phyloP scores from a whole-genome alignment of 1,140 invertebrate species.

The Papilio aristodemus region DNA sequence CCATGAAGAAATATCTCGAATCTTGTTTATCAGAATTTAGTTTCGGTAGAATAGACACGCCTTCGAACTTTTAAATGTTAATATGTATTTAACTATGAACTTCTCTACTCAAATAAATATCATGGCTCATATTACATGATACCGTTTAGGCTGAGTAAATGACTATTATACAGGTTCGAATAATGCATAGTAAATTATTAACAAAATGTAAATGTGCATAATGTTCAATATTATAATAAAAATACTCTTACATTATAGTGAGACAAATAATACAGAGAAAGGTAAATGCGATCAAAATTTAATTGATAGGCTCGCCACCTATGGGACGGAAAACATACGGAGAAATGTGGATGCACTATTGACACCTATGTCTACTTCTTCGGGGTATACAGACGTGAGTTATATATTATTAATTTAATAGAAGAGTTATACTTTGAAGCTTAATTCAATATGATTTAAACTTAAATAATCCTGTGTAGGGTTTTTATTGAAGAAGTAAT shows the following conservation, averaged over 20 bases:
- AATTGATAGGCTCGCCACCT: too few species aligned
- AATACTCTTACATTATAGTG: too few species aligned
- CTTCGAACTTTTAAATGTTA: background rate
- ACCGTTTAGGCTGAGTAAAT: background rate
- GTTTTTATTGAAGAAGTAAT: conserved; percentile 17
- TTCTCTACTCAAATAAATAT: background rate
- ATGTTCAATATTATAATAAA: too few species aligned
- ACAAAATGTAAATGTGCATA: too few species aligned
- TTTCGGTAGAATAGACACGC: background rate
- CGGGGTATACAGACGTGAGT: too few species aligned
- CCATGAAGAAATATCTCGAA: background rate
- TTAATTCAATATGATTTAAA: conserved; percentile 6
- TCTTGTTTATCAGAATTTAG: conserved; percentile 12
- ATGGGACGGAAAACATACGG: too few species aligned
- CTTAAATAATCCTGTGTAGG: background rate
- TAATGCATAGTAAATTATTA: too few species aligned
- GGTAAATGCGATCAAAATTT: too few species aligned
- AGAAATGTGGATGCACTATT: too few species aligned
- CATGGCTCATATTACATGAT: background rate
- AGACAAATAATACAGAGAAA: too few species aligned
- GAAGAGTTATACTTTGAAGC: background rate
- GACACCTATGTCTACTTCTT: too few species aligned
- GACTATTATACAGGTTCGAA: background rate
- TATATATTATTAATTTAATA: conserved; percentile 7
- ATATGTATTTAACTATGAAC: too few species aligned